These are phyloP conservation scores for Gymnoscelis rufifasciata DNA, from an alignment of 2,888 invertebrate species.

Conservation along the genomic window DNA sequence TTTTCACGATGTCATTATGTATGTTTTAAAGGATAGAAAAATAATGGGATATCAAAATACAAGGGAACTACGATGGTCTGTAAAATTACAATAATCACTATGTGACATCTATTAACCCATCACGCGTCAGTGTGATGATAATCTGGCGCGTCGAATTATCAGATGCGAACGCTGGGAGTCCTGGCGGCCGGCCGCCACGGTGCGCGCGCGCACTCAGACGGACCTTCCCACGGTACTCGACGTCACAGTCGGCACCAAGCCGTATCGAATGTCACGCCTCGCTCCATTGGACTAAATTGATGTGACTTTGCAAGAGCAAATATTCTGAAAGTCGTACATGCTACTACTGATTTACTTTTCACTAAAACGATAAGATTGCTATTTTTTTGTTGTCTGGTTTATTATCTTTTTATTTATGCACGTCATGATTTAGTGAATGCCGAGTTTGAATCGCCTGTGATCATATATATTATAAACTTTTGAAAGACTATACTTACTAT, in stretches of 20 bases:
- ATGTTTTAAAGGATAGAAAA: too few relatives aligned
- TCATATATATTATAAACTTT: neutral
- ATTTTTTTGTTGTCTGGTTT: too few relatives aligned
- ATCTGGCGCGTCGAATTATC: slow-evolving; percentile 32
- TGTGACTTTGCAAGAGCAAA: slow-evolving; percentile 8
- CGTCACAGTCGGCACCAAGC: slow-evolving; percentile 41
- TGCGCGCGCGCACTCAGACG: slow-evolving; percentile 26
- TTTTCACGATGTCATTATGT: too few relatives aligned
- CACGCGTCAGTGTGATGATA: slow-evolving; percentile 20
- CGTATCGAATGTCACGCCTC: slow-evolving; percentile 61
- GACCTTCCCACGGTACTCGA: slow-evolving; percentile 23
- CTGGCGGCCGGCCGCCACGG: slow-evolving; percentile 21
- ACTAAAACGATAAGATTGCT: too few relatives aligned
- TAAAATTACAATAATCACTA: too few relatives aligned
- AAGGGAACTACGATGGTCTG: neutral
- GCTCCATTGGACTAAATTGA: slow-evolving; percentile 29
- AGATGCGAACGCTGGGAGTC: slow-evolving; percentile 11
- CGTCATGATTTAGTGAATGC: too few relatives aligned
- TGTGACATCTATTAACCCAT: slow-evolving; percentile 4
- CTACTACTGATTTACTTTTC: too few relatives aligned
- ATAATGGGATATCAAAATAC: too few relatives aligned
- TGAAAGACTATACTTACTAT: neutral
- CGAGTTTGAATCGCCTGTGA: too few relatives aligned
- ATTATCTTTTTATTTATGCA: too few relatives aligned
- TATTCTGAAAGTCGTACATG: neutral